A percentile compares a stretch with the other conserved stretches of the same genome.
Evolutionary conservation across 1,140 invertebrate species (phyloP).

Genomic region (Spodoptera litura): DNA sequence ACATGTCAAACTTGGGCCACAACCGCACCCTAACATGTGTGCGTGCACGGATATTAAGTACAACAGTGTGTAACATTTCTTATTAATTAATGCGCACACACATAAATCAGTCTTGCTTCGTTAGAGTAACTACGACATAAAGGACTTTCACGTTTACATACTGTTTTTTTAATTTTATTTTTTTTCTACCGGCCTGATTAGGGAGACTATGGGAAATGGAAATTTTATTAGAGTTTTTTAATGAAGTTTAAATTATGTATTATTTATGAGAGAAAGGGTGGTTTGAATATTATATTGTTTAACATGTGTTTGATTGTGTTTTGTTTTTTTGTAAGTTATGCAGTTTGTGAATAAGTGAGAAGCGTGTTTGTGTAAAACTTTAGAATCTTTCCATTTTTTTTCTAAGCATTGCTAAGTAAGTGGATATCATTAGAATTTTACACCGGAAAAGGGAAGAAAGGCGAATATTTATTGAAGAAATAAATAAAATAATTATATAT

Average conservation of each 20-base stretch:
- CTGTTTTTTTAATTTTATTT: constrained; percentile 28
- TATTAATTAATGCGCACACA: constrained; percentile 83
- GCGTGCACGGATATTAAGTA: constrained; percentile 69
- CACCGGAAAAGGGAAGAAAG: no score
- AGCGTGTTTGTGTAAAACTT: no score
- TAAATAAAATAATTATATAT: no score
- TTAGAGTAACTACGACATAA: constrained; percentile 74
- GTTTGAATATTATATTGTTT: background rate
- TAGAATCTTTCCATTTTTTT: no score
- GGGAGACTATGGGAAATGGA: background rate
- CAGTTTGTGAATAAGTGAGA: no score
- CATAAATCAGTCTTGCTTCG: constrained; percentile 84
- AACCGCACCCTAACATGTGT: constrained; percentile 60
- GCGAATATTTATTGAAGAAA: no score
- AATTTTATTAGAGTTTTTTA: constrained; percentile 1
- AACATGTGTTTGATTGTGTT: background rate
- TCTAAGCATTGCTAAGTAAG: no score
- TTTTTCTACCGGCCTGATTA: constrained; percentile 28
- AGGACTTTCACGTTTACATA: constrained; percentile 66
- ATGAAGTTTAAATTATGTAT: constrained; percentile 1
- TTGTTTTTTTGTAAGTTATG: no score
- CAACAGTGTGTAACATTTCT: constrained; percentile 73
- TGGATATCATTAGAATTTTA: no score
- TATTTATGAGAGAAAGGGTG: background rate
- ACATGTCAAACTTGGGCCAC: constrained; percentile 62